Evolutionary conservation across 64 coral and sea anemone species (phyloP).

Genomic region (Pocillopora verrucosa): DNA sequence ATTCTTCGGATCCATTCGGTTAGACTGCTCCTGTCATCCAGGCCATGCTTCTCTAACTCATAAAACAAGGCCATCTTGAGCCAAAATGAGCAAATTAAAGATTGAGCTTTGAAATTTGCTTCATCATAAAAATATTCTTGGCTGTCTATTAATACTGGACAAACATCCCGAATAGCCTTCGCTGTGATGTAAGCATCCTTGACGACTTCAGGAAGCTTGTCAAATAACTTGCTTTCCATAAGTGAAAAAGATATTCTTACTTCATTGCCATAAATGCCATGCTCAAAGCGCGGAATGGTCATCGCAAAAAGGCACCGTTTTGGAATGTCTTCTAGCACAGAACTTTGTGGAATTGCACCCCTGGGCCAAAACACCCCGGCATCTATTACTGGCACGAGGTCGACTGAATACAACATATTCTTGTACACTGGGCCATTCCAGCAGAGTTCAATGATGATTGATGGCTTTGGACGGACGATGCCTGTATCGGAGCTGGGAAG

Average conservation of each 20-base stretch:
- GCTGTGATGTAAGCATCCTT: constrained; percentile 54
- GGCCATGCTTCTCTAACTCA: constrained; percentile 32
- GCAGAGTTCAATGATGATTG: constrained; percentile 52
- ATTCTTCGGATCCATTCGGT: constrained; percentile 52
- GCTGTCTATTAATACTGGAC: constrained; percentile 22
- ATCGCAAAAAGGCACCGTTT: constrained; percentile 41
- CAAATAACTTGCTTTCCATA: constrained; percentile 38
- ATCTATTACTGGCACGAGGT: constrained; percentile 50
- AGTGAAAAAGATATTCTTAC: constrained; percentile 44
- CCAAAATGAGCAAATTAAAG: constrained; percentile 53
- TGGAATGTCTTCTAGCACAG: constrained; percentile 3
- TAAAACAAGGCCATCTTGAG: constrained; percentile 55
- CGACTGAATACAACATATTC: constrained; percentile 50
- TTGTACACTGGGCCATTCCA: constrained; percentile 56
- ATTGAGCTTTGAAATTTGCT: not conserved
- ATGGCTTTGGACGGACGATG: constrained; percentile 17
- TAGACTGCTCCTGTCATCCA: constrained; percentile 32
- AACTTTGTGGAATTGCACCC: constrained; percentile 8
- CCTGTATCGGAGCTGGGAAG: constrained; percentile 19
- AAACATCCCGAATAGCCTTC: constrained; percentile 38
- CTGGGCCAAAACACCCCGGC: constrained; percentile 37
- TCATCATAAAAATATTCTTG: constrained; percentile 12
- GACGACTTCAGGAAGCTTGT: constrained; percentile 47
- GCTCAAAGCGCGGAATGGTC: constrained; percentile 38
- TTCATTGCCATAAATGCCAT: constrained; percentile 48